Evolutionary conservation across 1,140 invertebrate species (phyloP).

Genomic region (Papilio polyxenes): DNA sequence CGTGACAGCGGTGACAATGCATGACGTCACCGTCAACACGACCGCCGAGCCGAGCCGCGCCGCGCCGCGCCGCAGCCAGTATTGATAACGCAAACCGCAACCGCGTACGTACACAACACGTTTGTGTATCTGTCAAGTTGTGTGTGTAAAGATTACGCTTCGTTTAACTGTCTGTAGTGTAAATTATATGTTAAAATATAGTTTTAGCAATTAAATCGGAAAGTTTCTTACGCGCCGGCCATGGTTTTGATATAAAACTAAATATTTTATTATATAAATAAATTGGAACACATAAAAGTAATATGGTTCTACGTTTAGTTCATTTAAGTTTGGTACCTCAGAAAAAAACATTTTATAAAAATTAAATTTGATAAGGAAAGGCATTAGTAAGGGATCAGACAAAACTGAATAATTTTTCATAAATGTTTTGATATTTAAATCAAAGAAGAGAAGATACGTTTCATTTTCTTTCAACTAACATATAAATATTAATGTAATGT

Average conservation of each 20-base stretch:
- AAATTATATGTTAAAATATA: constrained; percentile 50
- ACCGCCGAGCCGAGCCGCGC: not conserved
- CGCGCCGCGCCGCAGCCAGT: constrained; percentile 36
- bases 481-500: too few relatives aligned
- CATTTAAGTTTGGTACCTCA: too few relatives aligned
- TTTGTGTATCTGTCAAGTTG: constrained; percentile 44
- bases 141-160: constrained; percentile 57
- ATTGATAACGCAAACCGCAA: constrained; percentile 69
- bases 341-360: too few relatives aligned
- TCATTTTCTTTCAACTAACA: too few relatives aligned
- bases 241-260: not conserved
- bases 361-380: too few relatives aligned
- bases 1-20: constrained; percentile 76
- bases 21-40: constrained; percentile 73
- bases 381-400: too few relatives aligned
- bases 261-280: not conserved
- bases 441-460: too few relatives aligned
- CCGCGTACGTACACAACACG: constrained; percentile 49
- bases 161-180: constrained; percentile 51
- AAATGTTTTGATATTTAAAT: too few relatives aligned
- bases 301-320: too few relatives aligned
- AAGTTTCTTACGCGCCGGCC: not conserved
- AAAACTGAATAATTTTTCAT: too few relatives aligned
- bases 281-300: not conserved
- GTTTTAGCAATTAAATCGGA: not conserved